These are phyloP conservation scores for Lymantria monacha DNA, from an alignment of 2,888 invertebrate genomes.

Conservation along the genomic window DNA sequence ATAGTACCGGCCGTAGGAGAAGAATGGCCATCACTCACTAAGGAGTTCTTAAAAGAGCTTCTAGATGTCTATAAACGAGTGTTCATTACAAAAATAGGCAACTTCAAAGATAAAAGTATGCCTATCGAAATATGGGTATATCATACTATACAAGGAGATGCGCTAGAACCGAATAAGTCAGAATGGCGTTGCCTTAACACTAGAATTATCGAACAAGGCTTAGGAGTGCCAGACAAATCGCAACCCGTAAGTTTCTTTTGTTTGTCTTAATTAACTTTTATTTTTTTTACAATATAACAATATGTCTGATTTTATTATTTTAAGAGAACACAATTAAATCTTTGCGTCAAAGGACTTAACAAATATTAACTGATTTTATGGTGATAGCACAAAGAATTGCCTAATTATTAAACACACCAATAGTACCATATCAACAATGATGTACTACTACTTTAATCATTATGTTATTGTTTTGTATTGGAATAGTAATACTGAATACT, in stretches of 20 bases:
- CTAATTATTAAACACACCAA: too few relatives aligned
- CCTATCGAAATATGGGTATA: slow-evolving; percentile 86
- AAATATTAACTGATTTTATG: too few relatives aligned
- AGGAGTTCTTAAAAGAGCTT: slow-evolving; percentile 82
- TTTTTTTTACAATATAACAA: neutral
- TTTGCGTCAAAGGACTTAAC: too few relatives aligned
- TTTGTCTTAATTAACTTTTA: neutral
- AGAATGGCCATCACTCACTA: slow-evolving; percentile 84
- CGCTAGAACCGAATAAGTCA: slow-evolving; percentile 84
- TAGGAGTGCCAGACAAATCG: slow-evolving; percentile 75
- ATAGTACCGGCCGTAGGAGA: slow-evolving; percentile 86
- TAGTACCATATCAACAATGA: too few relatives aligned
- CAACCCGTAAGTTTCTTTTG: slow-evolving; percentile 41
- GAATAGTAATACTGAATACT: too few relatives aligned
- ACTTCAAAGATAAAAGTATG: slow-evolving; percentile 72
- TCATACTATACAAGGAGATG: slow-evolving; percentile 81
- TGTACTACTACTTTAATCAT: too few relatives aligned
- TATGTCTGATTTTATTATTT: neutral
- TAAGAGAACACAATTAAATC: too few relatives aligned
- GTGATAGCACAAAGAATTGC: too few relatives aligned
- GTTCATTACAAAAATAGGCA: slow-evolving; percentile 81
- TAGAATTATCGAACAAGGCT: slow-evolving; percentile 84
- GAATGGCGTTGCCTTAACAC: slow-evolving; percentile 86
- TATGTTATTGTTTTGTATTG: too few relatives aligned
- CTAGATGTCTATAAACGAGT: slow-evolving; percentile 72